Percentiles rank a stretch among this genome's conserved stretches.
Evolutionary conservation across 1,140 invertebrate species (phyloP).

Genomic region (Centruroides sculpturatus): DNA sequence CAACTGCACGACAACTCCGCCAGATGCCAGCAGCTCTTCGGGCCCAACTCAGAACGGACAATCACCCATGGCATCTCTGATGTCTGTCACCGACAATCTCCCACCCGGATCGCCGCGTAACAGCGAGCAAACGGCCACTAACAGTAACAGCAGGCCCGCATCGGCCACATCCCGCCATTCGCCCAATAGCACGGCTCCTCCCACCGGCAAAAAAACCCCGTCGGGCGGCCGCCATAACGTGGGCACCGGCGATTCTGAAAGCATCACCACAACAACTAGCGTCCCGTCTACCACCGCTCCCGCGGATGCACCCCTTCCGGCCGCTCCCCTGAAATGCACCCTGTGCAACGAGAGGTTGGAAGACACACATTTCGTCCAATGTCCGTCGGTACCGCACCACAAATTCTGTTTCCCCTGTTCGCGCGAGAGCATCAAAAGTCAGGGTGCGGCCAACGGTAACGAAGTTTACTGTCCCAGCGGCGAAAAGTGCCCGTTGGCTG

Average conservation of each 20-base stretch:
- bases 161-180: slow-evolving; percentile 12
- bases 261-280: background rate
- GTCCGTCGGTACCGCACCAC: slow-evolving; percentile 90
- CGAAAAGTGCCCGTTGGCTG: slow-evolving; percentile 87
- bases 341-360: slow-evolving; percentile 93
- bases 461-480: slow-evolving; percentile 83
- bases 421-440: slow-evolving; percentile 41
- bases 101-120: slow-evolving; percentile 12
- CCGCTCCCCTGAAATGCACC: slow-evolving; percentile 63
- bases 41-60: slow-evolving; percentile 6
- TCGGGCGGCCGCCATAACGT: background rate
- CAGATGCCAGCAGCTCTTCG: slow-evolving; percentile 5
- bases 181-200: slow-evolving; percentile 3
- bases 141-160: slow-evolving; percentile 12
- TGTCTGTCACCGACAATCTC: slow-evolving; percentile 14
- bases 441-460: slow-evolving; percentile 10
- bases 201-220: background rate
- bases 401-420: slow-evolving; percentile 99
- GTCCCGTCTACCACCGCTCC: slow-evolving; percentile 3
- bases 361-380: slow-evolving; percentile 99
- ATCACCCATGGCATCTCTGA: slow-evolving; percentile 15
- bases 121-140: background rate
- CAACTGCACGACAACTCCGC: slow-evolving; percentile 4
- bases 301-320: slow-evolving; percentile 1
- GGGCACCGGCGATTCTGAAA: background rate